Evolutionary conservation across 92 coral and sea anemone genomes (phyloP), one percentile per base, ranked within the genome.

Genomic region (Galaxea fascicularis): DNA sequence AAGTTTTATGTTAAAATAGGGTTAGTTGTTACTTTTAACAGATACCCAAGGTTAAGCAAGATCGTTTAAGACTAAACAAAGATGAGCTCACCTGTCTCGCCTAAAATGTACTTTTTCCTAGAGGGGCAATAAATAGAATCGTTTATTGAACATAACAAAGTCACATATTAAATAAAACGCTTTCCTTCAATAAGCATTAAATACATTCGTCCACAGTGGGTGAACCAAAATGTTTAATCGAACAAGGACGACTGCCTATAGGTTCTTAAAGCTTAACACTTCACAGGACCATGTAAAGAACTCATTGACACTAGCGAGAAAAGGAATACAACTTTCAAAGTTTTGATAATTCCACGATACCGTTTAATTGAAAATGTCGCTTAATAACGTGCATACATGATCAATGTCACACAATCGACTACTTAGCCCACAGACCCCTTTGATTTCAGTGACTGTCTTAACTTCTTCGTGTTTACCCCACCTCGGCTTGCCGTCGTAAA

Each of bases 401-500:
- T 49, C 3, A 11, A 15, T 15, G 0, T 49, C 41, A 49, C 11
- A 49, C 17, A 56, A 4, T 56, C 62, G 3, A 16, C 15, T 8
- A 60, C 28, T 5, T 60, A 9, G 66, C 13, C 66, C 1, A 13
- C 4, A 18, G 22, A 20, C 16, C 26, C 11, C 49, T 65, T 29
- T 29, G 45, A 8, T 65, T 8, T 27, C 17, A 35, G 39, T 22
- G 0, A 27, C 24, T 21, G 69, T 13, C 11, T 62, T 15, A 21
- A 39, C 5, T 16, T 27, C 12, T 39, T 54, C 9, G 21, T 47
- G 8, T n/a, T 28, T 52, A 35, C 12, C 27, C 20, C 35, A 59
- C 78, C 84, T 57, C 60, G 87, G 98, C 86, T 87, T 93, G 58
- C 28, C 27, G 4, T 25, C 58, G 31, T 16, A 82, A 54, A 26